Evolutionary conservation across 2,888 invertebrate species (phyloP).

Genomic region (Cheilosia grossa): DNA sequence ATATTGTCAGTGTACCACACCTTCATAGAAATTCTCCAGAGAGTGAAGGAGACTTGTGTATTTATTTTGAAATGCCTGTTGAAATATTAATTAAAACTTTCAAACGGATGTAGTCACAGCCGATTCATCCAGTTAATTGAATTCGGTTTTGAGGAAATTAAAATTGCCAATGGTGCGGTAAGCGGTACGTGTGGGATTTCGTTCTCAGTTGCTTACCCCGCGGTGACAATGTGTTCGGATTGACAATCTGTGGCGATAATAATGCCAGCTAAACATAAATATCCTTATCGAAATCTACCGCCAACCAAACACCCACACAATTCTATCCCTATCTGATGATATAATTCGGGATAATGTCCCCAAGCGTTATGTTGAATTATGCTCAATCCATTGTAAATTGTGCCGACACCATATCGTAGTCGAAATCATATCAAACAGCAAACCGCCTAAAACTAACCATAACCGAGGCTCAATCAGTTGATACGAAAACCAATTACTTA

Average conservation of each 20-base stretch:
- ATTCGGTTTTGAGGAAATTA: not conserved
- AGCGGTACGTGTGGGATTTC: not conserved
- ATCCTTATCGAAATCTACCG: no score
- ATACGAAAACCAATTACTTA: slow-evolving; percentile 33
- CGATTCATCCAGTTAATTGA: not conserved
- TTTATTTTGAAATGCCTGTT: slow-evolving; percentile 3
- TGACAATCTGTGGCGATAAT: not conserved
- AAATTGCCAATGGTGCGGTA: not conserved
- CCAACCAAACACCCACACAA: not conserved
- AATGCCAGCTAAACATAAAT: not conserved
- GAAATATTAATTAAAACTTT: slow-evolving; percentile 25
- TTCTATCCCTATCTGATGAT: slow-evolving; percentile 3
- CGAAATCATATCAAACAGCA: slow-evolving; percentile 9
- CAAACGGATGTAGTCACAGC: slow-evolving; percentile 1
- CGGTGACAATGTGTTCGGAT: not conserved
- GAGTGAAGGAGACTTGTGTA: not conserved
- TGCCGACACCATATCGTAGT: not conserved
- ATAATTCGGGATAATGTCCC: not conserved
- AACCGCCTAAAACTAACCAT: slow-evolving; percentile 4
- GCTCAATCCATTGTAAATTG: slow-evolving; percentile 13
- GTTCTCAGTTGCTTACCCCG: not conserved
- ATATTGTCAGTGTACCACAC: no score
- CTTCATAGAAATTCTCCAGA: not conserved
- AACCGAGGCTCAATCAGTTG: slow-evolving; percentile 13
- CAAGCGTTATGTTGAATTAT: not conserved